phyloP scores from a whole-genome alignment of 2,888 invertebrate genomes.

The Ernsta delagoae region DNA sequence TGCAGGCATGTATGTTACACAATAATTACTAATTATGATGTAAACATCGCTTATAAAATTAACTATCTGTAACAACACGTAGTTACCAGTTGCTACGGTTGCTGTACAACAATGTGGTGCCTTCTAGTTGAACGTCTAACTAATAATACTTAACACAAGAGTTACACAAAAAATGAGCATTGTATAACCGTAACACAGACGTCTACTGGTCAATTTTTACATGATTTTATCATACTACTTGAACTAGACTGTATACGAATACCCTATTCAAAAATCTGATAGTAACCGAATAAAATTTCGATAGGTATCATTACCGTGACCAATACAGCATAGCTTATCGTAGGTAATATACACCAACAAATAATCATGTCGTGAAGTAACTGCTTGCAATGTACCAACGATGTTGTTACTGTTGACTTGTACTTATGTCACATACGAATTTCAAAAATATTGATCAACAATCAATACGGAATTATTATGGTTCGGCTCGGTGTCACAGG shows the following conservation, averaged over 20 bases:
- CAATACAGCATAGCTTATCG: conserved; percentile 50
- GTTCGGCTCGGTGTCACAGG: no score
- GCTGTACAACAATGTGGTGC: neutral
- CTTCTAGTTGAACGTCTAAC: conserved; percentile 14
- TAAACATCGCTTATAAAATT: conserved; percentile 14
- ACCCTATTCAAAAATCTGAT: conserved; percentile 47
- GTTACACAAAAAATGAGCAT: conserved; percentile 52
- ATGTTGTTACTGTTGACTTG: conserved; percentile 2
- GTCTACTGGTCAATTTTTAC: conserved; percentile 35
- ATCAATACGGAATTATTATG: no score
- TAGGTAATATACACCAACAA: conserved; percentile 46
- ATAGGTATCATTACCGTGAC: conserved; percentile 59
- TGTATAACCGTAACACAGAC: conserved; percentile 49
- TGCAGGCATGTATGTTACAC: neutral
- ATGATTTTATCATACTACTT: conserved; percentile 27
- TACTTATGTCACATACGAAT: neutral
- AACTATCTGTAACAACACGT: conserved; percentile 18
- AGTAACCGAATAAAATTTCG: conserved; percentile 43
- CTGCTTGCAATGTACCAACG: conserved; percentile 30
- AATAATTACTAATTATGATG: conserved; percentile 2
- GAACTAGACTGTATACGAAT: conserved; percentile 31
- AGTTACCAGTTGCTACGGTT: conserved; percentile 14
- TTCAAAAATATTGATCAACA: neutral
- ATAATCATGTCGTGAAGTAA: conserved; percentile 52
- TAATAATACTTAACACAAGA: conserved; percentile 41